Percentiles rank a stretch among this genome's conserved stretches.
Evolutionary conservation across 2,797 vertebrate genomes (phyloP).

Genomic region (Tapirus indicus): DNA sequence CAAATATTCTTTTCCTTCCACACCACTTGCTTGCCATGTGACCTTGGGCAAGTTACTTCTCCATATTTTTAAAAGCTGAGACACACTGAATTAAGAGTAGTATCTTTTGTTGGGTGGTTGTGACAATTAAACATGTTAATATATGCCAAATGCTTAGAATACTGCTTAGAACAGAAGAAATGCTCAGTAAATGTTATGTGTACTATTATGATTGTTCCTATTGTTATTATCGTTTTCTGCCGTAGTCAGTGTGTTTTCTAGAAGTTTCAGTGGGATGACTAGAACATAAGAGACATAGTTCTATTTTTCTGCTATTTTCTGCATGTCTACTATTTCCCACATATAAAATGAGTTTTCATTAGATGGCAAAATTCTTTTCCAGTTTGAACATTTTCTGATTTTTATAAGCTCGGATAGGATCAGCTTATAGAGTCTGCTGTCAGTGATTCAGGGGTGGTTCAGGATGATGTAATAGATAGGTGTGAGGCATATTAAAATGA

Average conservation of each 20-base stretch:
- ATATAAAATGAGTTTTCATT: not conserved
- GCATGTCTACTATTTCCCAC: not conserved
- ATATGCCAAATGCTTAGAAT: not conserved
- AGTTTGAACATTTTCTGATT: conserved; percentile 12
- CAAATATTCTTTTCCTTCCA: not conserved
- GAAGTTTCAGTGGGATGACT: not conserved
- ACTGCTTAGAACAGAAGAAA: not conserved
- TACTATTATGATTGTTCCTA: not conserved
- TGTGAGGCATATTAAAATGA: not conserved
- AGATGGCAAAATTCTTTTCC: not conserved
- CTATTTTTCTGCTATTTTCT: not conserved
- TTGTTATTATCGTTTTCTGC: not conserved
- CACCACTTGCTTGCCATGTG: not conserved
- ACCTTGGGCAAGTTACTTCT: not conserved
- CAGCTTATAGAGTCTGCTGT: not conserved
- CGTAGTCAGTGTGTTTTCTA: not conserved
- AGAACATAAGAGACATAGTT: not conserved
- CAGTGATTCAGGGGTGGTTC: not conserved
- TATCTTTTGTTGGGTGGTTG: not conserved
- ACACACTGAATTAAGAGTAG: not conserved
- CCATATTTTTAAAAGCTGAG: not conserved
- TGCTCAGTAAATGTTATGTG: not conserved
- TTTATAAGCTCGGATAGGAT: not conserved
- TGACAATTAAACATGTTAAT: not conserved
- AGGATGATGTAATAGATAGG: not conserved